Base-by-base conservation (phyloP, 2,113 vertebrate species). In the Pyrgilauda ruficollis region DNA sequence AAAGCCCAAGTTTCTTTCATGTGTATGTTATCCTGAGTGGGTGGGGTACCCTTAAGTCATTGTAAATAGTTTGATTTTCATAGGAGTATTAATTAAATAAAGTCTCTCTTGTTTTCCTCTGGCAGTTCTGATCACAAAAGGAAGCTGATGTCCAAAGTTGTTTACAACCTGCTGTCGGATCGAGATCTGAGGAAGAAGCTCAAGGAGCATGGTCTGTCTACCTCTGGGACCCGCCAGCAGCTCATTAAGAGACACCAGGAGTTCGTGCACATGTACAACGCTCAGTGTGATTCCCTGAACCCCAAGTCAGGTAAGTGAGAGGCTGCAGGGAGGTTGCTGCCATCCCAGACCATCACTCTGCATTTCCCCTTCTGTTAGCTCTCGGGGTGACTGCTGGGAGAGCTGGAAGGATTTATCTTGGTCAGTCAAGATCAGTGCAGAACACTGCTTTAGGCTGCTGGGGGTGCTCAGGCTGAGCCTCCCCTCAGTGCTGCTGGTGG, bases 121-220 rank as follows among this genome's bases (percentile, higher is more conserved):
- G 61, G 44, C 96, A 99, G 99, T 81, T 98, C 98, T 68, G 75
- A 81, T 85, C 96, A 96, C 7, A 97, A 90, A 58, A 98, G 98
- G 94, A 99, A 98, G 84, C 97, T 97, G 1, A 95, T 99, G 97
- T 92, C 98, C 16, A 99, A 99, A 97, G 95, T 99, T 7, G 99
- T 99, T 33, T 99, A 99, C 97, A 98, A 98, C 94, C 97, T 99
- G 58, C 98, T 99, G 50, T 98, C 98, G 8, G 96, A 98, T 20
- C 97, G 98, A 7, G 99, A 99, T 26, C 96, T 99, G 94, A 99
- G 96, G 97, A 99, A 97, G 94, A 98, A 97, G 80, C 97, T 99
- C 15, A 99, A 98, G 94, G 98, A 99, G 4, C 97, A 98, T 5
- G 98, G 99, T 7, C 98, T 99, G 30, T 98, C 99, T 3, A 37